Base-by-base conservation (phyloP, 2,797 vertebrate species). In the Discoglossus pictus region DNA sequence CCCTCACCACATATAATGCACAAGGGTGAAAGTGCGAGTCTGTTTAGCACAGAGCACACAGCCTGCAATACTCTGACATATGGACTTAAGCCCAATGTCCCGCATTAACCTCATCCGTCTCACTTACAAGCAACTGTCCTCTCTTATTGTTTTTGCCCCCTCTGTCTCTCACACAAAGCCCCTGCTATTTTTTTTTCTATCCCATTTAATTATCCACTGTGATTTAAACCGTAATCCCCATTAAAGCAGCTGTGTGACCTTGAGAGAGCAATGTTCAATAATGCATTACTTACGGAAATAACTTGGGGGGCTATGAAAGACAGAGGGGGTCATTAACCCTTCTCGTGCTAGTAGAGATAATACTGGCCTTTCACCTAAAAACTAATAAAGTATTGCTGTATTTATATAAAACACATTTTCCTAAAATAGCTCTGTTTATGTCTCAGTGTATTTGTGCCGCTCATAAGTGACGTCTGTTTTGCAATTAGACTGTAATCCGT, bases 151-250 rank as follows among this genome's bases (percentile, higher is more conserved):
- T 42, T 69, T 62, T 61, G 16, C 67, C 35, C 48, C 35, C 42
- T 16, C 51, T 62, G 59, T 69, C 67, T 62, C 31, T 38, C 24
- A 36, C 40, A 69, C 59, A 62, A 69, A 62, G 67, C 50, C 51
- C 59, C 39, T 12, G 62, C 58, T 59, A 54, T 62, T 62, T 62
- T 61, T 53, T 39, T 82, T 84, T 79, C 76, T 79, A 65, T 82
- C 70, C 53, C 74, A 77, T 82, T 87, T 85, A 83, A 88, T 88
- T 84, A 82, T 80, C 73, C 74, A 76, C 46, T 77, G 36, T 83
- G 75, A 68, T 68, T 84, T 83, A 82, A 85, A 84, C 77, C 50
- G 80, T 81, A 86, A 87, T 86, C 81, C 82, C 72, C 73, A 74
- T 82, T 80, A 84, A 84, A 76, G 69, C 72, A 84, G 75, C 81